Base-by-base conservation (phyloP, 64 coral and sea anemone species). In the Montipora cactus region DNA sequence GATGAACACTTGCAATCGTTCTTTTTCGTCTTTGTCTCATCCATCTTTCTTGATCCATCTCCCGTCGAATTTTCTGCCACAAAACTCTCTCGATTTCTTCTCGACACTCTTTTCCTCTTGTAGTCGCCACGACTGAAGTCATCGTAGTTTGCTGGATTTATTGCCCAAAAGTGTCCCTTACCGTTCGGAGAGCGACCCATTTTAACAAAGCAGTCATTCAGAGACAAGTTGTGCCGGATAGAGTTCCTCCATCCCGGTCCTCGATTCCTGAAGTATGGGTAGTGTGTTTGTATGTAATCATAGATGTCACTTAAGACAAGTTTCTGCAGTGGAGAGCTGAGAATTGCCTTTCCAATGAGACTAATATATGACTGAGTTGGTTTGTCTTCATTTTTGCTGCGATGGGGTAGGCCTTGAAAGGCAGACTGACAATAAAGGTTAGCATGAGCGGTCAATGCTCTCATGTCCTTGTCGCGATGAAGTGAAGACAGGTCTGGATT, bases 101-200 rank as follows among this genome's bases (percentile, higher is more conserved):
- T 86, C 7, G 82, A 25, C 7, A 77, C 22, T 81, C 92, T 16
- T 50, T 93, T 93, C 15, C 92, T 55, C 19, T 78, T 93, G 76
- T 88, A 93, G 4, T 93, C 84, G 5, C 92, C 92, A 20, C 78
- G 61, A 78, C 92, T 88, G 37, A 93, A 93, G 75, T 93, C 92
- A 21, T 93, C 92, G 21, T 88, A 93, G 77, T 93, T 88, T 10
- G 44, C 13, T 0, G 92, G 92, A 55, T 93, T 93, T 48, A 93
- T 93, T 12, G 92, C 76, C 92, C 92, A 93, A 77, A 93, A 93
- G 77, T 93, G 92, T 67, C 92, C 92, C 28, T 93, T 93, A 9
- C 92, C 92, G 13, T 93, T 93, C 3, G 92, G 84, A 22, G 83
- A 88, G 5, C 92, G 84, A 72, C 84, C 92, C 64, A 93, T 47